Base-by-base conservation (phyloP, 64 coral and sea anemone genomes). In the Stichodactyla mertensii region DNA sequence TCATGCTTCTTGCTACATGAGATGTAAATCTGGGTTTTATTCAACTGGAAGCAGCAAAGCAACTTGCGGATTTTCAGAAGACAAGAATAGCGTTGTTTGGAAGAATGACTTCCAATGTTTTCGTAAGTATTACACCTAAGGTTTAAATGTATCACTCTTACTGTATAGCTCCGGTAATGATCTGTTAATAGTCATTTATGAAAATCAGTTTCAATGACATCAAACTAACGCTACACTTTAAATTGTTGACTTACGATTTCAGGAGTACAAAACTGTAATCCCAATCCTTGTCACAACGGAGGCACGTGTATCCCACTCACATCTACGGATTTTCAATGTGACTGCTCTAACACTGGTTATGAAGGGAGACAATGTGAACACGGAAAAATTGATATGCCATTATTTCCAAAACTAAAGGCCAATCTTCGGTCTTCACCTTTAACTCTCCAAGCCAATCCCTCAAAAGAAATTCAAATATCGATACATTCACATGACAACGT, bases 281-380 rank as follows among this genome's bases (percentile, higher is more conserved):
- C 87, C 16, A 89, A 89, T 16, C 87, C 87, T 10, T 89, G 87
- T 82, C 87, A 10, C 5, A 53, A 89, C 82, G 87, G 78, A 61
- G 78, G 87, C 16, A 52, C 10, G 1, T 89, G 87, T 89, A 18
- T 27, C 51, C 20, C 51, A 20, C 11, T 51, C 4, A 52, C 24
- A 31, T 51, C 79, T 6, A 53, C 12, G 23, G 19, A 81, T 7
- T 83, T 53, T n/a, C 13, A 36, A 14, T 89, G 87, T 89, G 57
- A 89, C 26, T 89, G 87, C 87, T 45, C 77, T 14, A 14, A 31
- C 12, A 89, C 87, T 80, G 87, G 87, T 4, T 89, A 89, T 70
- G 51, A 45, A 55, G 87, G 87, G 36, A 26, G 23, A 10, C 56
- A 59, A 54, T 89, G 87, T 77, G 18, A 89, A 10, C 23, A 45